A percentile compares a stretch with the other conserved stretches of the same genome.
These are phyloP conservation scores for Temnothorax unifasciatus DNA, from an alignment of 2,888 invertebrate genomes.

Conservation along the genomic window DNA sequence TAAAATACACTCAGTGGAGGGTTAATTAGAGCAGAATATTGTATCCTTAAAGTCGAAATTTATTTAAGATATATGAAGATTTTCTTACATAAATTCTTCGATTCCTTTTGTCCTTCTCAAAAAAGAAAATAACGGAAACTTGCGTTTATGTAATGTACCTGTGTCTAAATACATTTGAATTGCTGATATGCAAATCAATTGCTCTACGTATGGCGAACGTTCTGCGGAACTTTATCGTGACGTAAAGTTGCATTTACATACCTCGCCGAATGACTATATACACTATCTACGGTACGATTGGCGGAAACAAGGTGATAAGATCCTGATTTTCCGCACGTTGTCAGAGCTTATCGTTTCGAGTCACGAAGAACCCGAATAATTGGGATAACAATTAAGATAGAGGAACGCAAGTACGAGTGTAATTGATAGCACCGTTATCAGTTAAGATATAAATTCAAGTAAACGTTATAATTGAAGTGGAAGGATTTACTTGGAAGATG, in stretches of 20 bases:
- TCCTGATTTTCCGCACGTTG: background rate
- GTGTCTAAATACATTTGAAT: background rate
- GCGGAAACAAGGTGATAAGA: background rate
- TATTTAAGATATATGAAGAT: background rate
- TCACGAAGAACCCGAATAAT: background rate
- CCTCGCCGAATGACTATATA: background rate
- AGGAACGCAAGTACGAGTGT: background rate
- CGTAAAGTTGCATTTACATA: slow-evolving; percentile 19
- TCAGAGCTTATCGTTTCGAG: background rate
- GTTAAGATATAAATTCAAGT: background rate
- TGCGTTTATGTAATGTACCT: background rate
- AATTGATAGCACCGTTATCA: background rate
- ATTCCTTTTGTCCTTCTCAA: background rate
- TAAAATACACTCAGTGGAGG: too few species aligned
- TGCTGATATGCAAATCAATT: slow-evolving; percentile 2
- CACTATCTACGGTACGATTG: background rate
- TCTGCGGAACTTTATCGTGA: background rate
- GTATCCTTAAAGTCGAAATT: background rate
- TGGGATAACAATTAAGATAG: background rate
- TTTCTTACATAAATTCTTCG: background rate
- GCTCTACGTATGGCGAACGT: background rate
- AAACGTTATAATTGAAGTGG: background rate
- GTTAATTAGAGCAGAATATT: background rate
- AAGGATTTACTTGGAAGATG: background rate
- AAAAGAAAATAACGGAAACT: background rate